Conservation (phyloP, 2,113 vertebrate species). For the Microtus montanus region DNA sequence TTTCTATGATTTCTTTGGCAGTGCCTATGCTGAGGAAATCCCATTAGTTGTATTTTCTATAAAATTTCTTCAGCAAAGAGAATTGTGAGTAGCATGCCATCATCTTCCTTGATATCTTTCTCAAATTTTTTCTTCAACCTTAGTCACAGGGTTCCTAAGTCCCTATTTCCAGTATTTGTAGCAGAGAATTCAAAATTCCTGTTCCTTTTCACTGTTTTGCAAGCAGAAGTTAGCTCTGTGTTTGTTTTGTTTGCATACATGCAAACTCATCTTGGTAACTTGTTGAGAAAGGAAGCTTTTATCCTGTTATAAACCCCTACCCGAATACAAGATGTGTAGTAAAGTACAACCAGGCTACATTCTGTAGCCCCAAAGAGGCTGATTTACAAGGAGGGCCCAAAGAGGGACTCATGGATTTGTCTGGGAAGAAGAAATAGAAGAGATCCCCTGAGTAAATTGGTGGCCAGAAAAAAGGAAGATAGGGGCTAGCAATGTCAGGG, state of each 20-base stretch:
- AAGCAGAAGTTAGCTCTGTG: neutral
- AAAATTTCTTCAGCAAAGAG: neutral
- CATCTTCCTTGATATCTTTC: neutral
- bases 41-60: neutral
- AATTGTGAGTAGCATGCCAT: neutral
- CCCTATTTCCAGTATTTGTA: neutral
- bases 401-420: neutral
- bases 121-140: neutral
- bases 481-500: neutral
- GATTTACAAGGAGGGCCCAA: neutral
- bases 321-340: neutral
- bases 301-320: neutral
- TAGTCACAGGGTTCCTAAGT: neutral
- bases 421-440: neutral
- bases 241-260: neutral
- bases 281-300: neutral
- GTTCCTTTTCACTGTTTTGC: neutral
- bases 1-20: neutral
- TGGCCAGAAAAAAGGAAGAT: rapidly evolving
- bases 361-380: neutral
- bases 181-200: conserved; percentile 32
- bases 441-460: neutral
- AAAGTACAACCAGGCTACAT: neutral
- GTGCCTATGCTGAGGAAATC: neutral
- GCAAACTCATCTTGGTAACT: neutral